Evolutionary conservation across 2,113 vertebrate genomes (phyloP), one percentile per base, ranked within the genome.

Genomic region (Rhipidura dahli): DNA sequence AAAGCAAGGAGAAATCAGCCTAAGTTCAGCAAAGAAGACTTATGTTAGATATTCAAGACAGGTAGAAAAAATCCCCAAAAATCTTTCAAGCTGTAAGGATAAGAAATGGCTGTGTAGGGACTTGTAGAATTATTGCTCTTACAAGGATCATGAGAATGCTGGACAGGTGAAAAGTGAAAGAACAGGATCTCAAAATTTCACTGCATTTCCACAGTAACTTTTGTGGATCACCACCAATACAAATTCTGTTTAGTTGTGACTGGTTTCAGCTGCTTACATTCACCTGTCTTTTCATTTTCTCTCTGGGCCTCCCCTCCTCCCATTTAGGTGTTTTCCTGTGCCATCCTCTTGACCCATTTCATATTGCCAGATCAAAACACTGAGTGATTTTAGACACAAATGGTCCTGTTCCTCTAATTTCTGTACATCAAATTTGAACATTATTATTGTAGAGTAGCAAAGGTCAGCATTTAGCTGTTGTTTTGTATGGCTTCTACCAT

Each of bases 11-110:
- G 83, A 89, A 94, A 68, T 30, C 64, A 56, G 35, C 44, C 2
- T 16, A 51, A 59, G 27, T 86, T 86, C 68, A 90, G 54, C 45
- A 66, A 86, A 72, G 21, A 39, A 4, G 7, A 35, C 8, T 87
- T 81, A 18, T 5, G 10, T 37, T 77, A 77, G 37, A n/a, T 80
- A 28, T 93, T 65, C 35, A 61, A 66, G 35, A 63, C 89, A 85
- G 31, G 53, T 44, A 44, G 19, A 16, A 61, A 63, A 30, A 28
- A 20, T 2, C 0, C 0, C 3, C 2, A 3, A 0, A 61, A 37
- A 12, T 31, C 19, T 73, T 84, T 75, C 24, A 59, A 70, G 30
- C 42, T 73, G 5, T 44, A 54, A 77, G 7, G 17, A 28, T 30
- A 33, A 80, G 23, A 21, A 83, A 61, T 73, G 33, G 6, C 27